Evolutionary conservation across 2,888 invertebrate species (phyloP), one percentile per base, ranked within the genome.

Genomic region (Trichogramma dendrolimi): DNA sequence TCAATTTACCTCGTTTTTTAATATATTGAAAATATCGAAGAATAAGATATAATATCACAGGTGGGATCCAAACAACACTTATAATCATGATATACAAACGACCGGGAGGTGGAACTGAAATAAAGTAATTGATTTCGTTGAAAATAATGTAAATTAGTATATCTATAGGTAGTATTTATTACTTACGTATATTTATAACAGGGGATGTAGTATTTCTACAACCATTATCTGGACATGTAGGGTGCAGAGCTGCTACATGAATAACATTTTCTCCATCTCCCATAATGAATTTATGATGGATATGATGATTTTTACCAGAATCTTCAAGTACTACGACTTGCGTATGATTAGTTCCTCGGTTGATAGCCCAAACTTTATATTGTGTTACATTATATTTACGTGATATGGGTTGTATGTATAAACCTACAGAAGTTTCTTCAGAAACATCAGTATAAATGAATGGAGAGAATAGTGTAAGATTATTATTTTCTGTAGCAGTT

Each of bases 371-470:
- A 11, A 76, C 69, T 68, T 68, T 72, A 55, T 78, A 80, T 39
- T 58, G 38, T 1, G 73, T 71, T 7, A 79, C 72, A 44, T 79
- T 78, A 52, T 72, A 79, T 47, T 61, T 68, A 61, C 67, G 51
- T 7, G 76, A 77, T 43, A 75, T 47, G n/a, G 72, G 65, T 64
- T 80, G 78, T 62, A 80, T 68, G 53, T 75, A 71, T 48, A 80
- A 63, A 0, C 67, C 65, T 5, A 76, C 62, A 5, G 61, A 61
- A 0, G 73, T 71, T 4, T 68, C 63, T 52, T 74, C 69, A 2
- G 79, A 75, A 10, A 75, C 70, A 58, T 80, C 79, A 8, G 75
- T 63, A 57, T 79, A 79, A 39, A 74, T 67, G 67, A 80, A 80
- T 42, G 78, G 77, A 53, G 65, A 68, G 53, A 69, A 77, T 4